These are phyloP conservation scores for Zenarchopterus dispar DNA, from an alignment of 2,797 vertebrate genomes.

Conservation along the genomic window DNA sequence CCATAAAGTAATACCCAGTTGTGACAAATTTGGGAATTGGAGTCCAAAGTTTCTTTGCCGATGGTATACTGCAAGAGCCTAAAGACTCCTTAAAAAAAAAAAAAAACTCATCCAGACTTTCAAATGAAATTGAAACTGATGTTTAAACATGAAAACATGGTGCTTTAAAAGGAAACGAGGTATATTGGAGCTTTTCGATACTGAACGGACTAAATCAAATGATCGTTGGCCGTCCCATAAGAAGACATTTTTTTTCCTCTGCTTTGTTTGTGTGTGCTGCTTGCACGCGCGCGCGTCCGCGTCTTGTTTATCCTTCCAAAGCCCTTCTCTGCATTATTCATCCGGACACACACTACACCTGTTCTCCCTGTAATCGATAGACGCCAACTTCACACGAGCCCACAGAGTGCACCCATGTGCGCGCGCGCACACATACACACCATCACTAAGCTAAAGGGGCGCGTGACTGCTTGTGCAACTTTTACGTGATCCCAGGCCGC, in stretches of 20 bases:
- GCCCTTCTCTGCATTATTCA: constrained; percentile 70
- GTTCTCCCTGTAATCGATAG: constrained; percentile 74
- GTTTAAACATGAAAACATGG: neutral
- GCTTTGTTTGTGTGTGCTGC: neutral
- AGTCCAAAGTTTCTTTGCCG: too few species aligned
- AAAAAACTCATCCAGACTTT: too few species aligned
- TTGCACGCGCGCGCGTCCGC: neutral
- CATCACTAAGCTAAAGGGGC: constrained; percentile 26
- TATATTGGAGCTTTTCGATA: neutral
- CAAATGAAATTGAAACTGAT: too few species aligned
- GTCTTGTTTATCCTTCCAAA: constrained; percentile 45
- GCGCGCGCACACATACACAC: neutral
- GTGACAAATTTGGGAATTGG: too few species aligned
- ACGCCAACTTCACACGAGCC: constrained; percentile 36
- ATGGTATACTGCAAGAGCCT: too few species aligned
- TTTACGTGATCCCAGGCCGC: constrained; percentile 27
- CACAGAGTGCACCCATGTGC: neutral
- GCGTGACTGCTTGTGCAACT: constrained; percentile 37
- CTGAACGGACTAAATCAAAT: constrained; percentile 1
- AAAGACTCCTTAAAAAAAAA: too few species aligned
- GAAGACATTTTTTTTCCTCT: neutral
- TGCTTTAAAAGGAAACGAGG: neutral
- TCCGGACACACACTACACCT: constrained; percentile 72
- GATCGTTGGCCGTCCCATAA: neutral
- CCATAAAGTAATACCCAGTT: too few species aligned